A percentile compares a stretch with the other conserved stretches of the same genome.
phyloP scores from a whole-genome alignment of 2,113 vertebrate species.

The Bombycilla garrulus region DNA sequence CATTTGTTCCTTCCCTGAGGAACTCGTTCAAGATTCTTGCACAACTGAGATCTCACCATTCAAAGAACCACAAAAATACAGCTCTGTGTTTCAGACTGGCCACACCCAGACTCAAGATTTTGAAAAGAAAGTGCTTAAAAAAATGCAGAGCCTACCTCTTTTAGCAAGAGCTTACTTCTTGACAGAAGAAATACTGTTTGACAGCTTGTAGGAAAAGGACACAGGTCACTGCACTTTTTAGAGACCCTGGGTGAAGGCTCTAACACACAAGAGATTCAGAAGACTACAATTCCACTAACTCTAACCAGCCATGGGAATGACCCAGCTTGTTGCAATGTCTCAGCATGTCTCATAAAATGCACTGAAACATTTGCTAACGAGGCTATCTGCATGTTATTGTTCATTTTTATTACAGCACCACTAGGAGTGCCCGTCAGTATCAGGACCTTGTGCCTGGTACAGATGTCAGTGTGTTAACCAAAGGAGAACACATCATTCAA shows the following conservation, averaged over 20 bases:
- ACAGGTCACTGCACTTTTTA: not conserved
- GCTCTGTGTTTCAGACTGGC: not conserved
- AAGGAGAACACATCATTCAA: not conserved
- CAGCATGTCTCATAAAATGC: not conserved
- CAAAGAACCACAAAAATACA: constrained; percentile 19
- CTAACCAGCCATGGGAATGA: not conserved
- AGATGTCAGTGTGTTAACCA: constrained; percentile 16
- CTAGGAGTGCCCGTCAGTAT: not conserved
- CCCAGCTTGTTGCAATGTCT: not conserved
- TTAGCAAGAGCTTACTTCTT: not conserved
- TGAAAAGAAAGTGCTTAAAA: constrained; percentile 10
- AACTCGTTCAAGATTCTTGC: constrained; percentile 39
- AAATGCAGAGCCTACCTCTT: not conserved
- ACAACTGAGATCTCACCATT: constrained; percentile 22
- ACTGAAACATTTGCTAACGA: not conserved
- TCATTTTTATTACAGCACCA: constrained; percentile 7
- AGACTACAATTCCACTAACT: not conserved
- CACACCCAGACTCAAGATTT: not conserved
- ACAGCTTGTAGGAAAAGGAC: not conserved
- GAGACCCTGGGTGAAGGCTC: not conserved
- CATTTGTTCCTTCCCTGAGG: not conserved
- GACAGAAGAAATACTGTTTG: not conserved
- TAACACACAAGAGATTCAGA: not conserved
- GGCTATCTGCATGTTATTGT: not conserved
- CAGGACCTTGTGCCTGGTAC: not conserved